Base-by-base conservation (phyloP, 64 coral and sea anemone species). In the Stylophora pistillata region DNA sequence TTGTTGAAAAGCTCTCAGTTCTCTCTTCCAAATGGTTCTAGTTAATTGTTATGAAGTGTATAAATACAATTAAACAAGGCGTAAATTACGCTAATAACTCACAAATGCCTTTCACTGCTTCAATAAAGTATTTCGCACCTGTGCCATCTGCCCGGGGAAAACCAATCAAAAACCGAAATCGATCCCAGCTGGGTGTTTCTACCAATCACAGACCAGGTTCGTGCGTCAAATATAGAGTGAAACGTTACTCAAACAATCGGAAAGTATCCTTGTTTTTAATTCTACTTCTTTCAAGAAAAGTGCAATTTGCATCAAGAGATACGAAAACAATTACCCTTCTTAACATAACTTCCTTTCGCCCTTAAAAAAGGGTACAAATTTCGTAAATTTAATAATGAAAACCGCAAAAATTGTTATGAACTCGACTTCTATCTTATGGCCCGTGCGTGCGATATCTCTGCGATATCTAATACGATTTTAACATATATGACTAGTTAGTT, bases 41-140 rank as follows among this genome's bases (percentile, higher is more conserved):
- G 90, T 69, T 96, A 93, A 96, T 96, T 96, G 91, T 96, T 93
- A 96, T 93, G 74, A 88, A 96, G 94, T 96, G 90, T 64, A 90
- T 86, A 86, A 78, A 81, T 77, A 96, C 89, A 96, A 96, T 96
- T 76, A 77, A 86, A 81, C 58, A 72, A 96, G 82, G 88, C 87
- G 95, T 93, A 96, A 96, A 93, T 96, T 96, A 93, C 81, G 73
- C 91, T 88, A 90, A 96, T 93, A 90, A 87, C 65, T 77, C 61
- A 64, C 87, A 89, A 89, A 93, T 87, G 88, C 76, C 81, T 73
- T 76, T 89, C 77, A 94, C 90, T 94, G 85, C 82, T 86, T 71
- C 61, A 93, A 93, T 96, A 69, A 93, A 78, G 86, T 78, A 56
- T 47, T 60, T 21, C 58, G 74, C 95, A 96, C 65, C 95, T 96